Percentiles rank a stretch among this genome's conserved stretches.
phyloP scores from a whole-genome alignment of 1,140 invertebrate genomes.

The Drosophila ambigua region DNA sequence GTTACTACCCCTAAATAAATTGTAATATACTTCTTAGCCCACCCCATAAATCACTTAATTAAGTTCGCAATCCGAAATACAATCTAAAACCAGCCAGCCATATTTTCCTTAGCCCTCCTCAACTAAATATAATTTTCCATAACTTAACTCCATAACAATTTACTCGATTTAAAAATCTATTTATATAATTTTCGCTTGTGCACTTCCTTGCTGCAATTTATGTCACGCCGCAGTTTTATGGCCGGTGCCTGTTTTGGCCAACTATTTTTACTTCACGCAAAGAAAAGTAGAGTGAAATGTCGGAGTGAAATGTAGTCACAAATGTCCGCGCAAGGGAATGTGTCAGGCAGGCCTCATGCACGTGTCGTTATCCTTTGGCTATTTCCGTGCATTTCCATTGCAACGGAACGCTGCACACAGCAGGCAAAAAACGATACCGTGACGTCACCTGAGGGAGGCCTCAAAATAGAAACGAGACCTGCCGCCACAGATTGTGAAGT shows the following conservation, averaged over 20 bases:
- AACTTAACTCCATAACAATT: background rate
- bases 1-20: no score
- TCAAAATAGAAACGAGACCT: conserved; percentile 16
- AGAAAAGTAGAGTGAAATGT: background rate
- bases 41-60: no score
- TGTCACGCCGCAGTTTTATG: conserved; percentile 41
- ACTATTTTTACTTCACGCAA: conserved; percentile 37
- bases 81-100: no score
- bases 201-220: conserved; percentile 30
- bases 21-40: no score
- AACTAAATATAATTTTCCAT: background rate
- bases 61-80: no score
- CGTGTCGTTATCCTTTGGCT: conserved; percentile 60
- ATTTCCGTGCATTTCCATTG: conserved; percentile 57
- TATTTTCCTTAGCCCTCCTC: no score
- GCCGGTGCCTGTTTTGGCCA: background rate
- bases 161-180: background rate
- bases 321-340: background rate
- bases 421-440: conserved; percentile 12
- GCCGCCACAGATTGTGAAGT: conserved; percentile 12
- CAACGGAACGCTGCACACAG: conserved; percentile 22
- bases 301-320: background rate
- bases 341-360: conserved; percentile 18
- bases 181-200: background rate
- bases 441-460: conserved; percentile 53